A percentile compares a stretch with the other conserved stretches of the same genome.
These are phyloP conservation scores for Automeris io DNA, from an alignment of 2,888 invertebrate species.

Conservation along the genomic window DNA sequence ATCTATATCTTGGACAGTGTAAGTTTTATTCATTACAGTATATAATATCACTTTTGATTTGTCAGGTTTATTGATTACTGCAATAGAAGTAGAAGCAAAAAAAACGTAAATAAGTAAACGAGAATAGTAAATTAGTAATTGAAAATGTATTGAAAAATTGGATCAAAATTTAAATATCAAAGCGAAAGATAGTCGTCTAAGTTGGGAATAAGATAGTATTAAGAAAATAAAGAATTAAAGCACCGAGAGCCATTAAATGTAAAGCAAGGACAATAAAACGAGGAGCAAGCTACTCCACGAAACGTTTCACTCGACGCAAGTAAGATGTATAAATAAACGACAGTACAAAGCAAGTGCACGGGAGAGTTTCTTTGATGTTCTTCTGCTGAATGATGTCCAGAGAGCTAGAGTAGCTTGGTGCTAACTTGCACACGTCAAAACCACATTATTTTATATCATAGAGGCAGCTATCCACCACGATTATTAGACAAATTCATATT, in stretches of 20 bases:
- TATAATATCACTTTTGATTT: too few species aligned
- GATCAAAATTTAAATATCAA: too few species aligned
- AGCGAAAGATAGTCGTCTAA: too few species aligned
- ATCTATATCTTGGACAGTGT: too few species aligned
- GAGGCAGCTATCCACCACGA: neutral
- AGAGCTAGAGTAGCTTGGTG: neutral
- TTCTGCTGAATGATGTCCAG: conserved; percentile 5
- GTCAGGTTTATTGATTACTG: too few species aligned
- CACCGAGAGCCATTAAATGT: neutral
- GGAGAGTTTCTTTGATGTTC: conserved; percentile 7
- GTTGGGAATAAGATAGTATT: too few species aligned
- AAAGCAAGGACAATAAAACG: neutral
- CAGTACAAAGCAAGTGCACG: conserved; percentile 7
- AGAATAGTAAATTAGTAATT: too few species aligned
- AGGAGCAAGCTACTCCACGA: neutral
- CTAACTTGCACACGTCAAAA: neutral
- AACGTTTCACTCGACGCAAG: conserved; percentile 8
- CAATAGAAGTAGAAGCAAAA: too few species aligned
- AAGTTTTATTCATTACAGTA: too few species aligned
- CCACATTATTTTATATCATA: neutral
- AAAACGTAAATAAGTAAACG: neutral
- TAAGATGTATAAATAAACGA: conserved; percentile 8
- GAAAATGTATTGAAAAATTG: too few species aligned
- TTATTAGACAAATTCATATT: too few species aligned
- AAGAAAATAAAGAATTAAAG: too few species aligned